A percentile compares a stretch with the other conserved stretches of the same genome.
Evolutionary conservation across 1,140 invertebrate genomes (phyloP).

Genomic region (Platyura marginata): DNA sequence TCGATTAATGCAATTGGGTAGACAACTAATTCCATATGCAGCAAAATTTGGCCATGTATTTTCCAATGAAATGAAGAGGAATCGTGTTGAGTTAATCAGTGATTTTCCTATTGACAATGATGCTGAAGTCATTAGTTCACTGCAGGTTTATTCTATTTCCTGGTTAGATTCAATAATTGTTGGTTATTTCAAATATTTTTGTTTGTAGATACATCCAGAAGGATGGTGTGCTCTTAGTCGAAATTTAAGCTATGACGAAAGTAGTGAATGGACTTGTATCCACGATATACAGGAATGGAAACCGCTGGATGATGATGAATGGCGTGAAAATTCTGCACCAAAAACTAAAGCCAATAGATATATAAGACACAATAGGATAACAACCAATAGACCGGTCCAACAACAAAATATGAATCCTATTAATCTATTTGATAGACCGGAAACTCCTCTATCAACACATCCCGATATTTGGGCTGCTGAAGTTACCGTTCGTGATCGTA

Average conservation of each 20-base stretch:
- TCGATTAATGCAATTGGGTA: conserved; percentile 68
- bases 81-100: conserved; percentile 73
- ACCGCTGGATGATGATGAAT: conserved; percentile 27
- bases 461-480: conserved; percentile 24
- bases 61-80: conserved; percentile 46
- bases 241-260: conserved; percentile 70
- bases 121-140: conserved; percentile 73
- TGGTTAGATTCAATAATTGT: too few relatives aligned
- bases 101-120: conserved; percentile 76
- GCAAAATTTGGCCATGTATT: conserved; percentile 68
- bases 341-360: neutral
- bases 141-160: conserved; percentile 42
- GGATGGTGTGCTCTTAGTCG: conserved; percentile 77
- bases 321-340: neutral
- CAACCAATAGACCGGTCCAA: neutral
- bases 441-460: neutral
- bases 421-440: too few relatives aligned
- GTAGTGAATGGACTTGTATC: conserved; percentile 83
- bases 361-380: neutral
- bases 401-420: neutral
- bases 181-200: neutral
- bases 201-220: conserved; percentile 60
- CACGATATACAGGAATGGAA: conserved; percentile 66
- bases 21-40: conserved; percentile 58
- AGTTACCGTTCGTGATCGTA: conserved; percentile 20